Base-by-base conservation (phyloP, 2,888 invertebrate species). In the Graphium colonna region DNA sequence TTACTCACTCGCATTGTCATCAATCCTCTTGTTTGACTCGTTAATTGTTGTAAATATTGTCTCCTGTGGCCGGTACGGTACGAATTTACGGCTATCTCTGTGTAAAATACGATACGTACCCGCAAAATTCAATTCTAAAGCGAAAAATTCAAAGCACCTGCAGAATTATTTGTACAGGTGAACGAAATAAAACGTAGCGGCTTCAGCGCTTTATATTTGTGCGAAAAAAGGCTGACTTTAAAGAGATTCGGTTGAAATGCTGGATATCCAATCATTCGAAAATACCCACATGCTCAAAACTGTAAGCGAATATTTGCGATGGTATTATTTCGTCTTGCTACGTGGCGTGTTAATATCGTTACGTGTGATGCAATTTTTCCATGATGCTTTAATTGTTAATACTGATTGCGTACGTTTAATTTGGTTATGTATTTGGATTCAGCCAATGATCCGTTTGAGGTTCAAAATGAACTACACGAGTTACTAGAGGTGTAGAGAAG, bases 141-240 rank as follows among this genome's bases (percentile, higher is more conserved):
- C 36, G 36, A 36, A 13, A 36, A 36, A 36, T 36, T 36, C n/a
- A 36, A n/a, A 36, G 36, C 31, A 10, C 9, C 36, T 9, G 50
- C 17, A 44, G 39, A 45, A 28, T 51, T 51, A 40, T 51, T 51
- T 51, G 45, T 28, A 45, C 51, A 40, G 44, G 51, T 51, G 46
- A 52, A 8, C 12, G 36, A 36, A 42, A 47, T 46, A 46, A 52
- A 41, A 42, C 42, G 8, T 3, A 21, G 46, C 46, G 15, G 31
- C 10, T 31, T 26, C 41, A 47, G 52, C 52, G 16, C 42, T 47
- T n/a, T n/a, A n/a, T 26, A 16, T 40, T 46, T 38, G 21, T 36
- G 5, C 4, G 21, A 4, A 21, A 39, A 44, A 52, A 47, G 41
- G 52, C 52, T 52, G 47, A 52, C 52, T 52, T 45, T 21, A 36